Conservation (phyloP, 2,797 vertebrate genomes). For the Falco columbarius region DNA sequence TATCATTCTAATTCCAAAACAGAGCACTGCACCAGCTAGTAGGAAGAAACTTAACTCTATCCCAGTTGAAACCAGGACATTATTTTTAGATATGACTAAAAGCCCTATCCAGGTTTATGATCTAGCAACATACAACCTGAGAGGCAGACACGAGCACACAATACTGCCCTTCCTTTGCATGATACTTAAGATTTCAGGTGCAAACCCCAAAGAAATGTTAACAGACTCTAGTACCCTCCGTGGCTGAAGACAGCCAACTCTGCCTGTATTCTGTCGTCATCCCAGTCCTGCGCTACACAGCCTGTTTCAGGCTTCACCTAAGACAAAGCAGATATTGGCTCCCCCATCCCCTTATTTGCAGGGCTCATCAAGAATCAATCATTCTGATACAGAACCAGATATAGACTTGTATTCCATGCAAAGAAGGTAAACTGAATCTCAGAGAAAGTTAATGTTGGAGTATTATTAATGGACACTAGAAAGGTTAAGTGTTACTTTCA, state of each 20-base stretch:
- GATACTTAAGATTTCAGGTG: not conserved
- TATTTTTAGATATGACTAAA: not conserved
- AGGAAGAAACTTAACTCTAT: no score
- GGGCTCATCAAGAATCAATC: not conserved
- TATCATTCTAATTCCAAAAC: no score
- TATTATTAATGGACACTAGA: not conserved
- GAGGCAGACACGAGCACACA: not conserved
- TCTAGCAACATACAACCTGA: not conserved
- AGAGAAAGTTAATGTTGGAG: not conserved
- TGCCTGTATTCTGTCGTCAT: not conserved
- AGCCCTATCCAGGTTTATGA: not conserved
- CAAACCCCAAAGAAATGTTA: not conserved
- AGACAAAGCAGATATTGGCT: not conserved
- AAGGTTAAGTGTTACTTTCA: not conserved
- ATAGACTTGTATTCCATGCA: not conserved
- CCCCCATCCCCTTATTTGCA: not conserved
- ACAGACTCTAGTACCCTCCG: not conserved
- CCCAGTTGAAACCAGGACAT: not conserved
- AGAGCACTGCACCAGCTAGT: no score
- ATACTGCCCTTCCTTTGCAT: not conserved
- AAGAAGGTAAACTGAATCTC: not conserved
- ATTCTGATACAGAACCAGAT: not conserved
- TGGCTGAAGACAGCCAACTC: not conserved
- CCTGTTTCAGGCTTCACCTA: not conserved
- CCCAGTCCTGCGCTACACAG: not conserved